Conservation (phyloP, 1,140 invertebrate species). For the Drosophila kanapiae region DNA sequence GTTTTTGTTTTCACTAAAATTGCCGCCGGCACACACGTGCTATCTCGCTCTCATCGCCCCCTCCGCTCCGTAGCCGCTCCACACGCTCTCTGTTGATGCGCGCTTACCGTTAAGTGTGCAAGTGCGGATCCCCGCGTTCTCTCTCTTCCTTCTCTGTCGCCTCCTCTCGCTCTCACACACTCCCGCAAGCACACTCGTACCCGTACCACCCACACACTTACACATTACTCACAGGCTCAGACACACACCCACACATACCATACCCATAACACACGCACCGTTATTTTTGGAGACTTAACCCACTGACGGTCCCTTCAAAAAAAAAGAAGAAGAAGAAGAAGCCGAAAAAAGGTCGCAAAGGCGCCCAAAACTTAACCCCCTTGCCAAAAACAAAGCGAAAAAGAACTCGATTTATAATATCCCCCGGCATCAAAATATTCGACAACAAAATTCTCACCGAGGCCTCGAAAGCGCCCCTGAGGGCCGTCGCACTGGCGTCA, state of each 20-base stretch:
- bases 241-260: neutral
- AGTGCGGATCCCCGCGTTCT: conserved; percentile 31
- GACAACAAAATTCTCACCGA: conserved; percentile 86
- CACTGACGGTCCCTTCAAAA: conserved; percentile 2
- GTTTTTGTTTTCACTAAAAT: conserved; percentile 51
- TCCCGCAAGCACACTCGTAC: conserved; percentile 1
- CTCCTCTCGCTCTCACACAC: conserved; percentile 1
- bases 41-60: conserved; percentile 22
- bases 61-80: conserved; percentile 2
- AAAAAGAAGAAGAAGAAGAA: neutral
- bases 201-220: neutral
- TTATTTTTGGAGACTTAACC: conserved; percentile 29
- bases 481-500: conserved; percentile 86
- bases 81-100: conserved; percentile 27
- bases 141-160: conserved; percentile 5
- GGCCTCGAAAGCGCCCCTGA: conserved; percentile 84
- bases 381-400: conserved; percentile 28
- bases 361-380: conserved; percentile 8
- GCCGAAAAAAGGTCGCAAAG: conserved; percentile 8
- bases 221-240: conserved; percentile 7
- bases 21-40: conserved; percentile 65
- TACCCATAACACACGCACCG: conserved; percentile 3
- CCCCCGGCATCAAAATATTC: conserved; percentile 70
- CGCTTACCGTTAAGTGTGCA: conserved; percentile 46
- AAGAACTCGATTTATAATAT: conserved; percentile 47